Conservation (phyloP, 92 coral and sea anemone species). For the Siderastrea radians region DNA sequence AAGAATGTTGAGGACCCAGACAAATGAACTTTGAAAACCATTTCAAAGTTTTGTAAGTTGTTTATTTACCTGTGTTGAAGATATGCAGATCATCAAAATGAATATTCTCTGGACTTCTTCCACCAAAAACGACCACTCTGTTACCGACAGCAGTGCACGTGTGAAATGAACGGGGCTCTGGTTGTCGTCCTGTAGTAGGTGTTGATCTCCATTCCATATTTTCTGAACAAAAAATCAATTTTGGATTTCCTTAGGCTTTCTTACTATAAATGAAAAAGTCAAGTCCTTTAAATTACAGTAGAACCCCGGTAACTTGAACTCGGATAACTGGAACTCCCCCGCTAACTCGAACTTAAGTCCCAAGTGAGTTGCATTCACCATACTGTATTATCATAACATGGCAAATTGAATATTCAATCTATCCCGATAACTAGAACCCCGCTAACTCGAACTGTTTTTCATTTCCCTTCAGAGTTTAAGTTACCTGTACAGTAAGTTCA, state of each 20-base stretch:
- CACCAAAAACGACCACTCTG: conserved; percentile 85
- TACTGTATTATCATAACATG: too few relatives aligned
- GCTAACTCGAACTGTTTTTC: too few relatives aligned
- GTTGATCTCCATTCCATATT: conserved; percentile 75
- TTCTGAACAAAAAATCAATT: conserved; percentile 15
- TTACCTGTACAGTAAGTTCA: too few relatives aligned
- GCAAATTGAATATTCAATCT: too few relatives aligned
- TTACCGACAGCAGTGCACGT: conserved; percentile 75
- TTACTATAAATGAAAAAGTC: background rate
- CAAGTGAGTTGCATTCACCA: background rate
- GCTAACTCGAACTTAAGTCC: background rate
- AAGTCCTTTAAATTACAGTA: background rate
- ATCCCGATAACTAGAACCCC: too few relatives aligned
- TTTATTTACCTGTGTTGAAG: conserved; percentile 72
- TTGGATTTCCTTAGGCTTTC: background rate
- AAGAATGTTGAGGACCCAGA: background rate
- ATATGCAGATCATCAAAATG: conserved; percentile 81
- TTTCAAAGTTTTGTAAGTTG: background rate
- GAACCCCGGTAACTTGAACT: too few relatives aligned
- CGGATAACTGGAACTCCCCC: too few relatives aligned
- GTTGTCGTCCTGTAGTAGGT: conserved; percentile 75
- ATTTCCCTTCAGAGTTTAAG: too few relatives aligned
- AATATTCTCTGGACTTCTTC: conserved; percentile 71
- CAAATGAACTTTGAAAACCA: too few relatives aligned
- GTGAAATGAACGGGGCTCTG: conserved; percentile 90